phyloP scores from a whole-genome alignment of 2,888 invertebrate genomes.

The Ectobius pallidus region DNA sequence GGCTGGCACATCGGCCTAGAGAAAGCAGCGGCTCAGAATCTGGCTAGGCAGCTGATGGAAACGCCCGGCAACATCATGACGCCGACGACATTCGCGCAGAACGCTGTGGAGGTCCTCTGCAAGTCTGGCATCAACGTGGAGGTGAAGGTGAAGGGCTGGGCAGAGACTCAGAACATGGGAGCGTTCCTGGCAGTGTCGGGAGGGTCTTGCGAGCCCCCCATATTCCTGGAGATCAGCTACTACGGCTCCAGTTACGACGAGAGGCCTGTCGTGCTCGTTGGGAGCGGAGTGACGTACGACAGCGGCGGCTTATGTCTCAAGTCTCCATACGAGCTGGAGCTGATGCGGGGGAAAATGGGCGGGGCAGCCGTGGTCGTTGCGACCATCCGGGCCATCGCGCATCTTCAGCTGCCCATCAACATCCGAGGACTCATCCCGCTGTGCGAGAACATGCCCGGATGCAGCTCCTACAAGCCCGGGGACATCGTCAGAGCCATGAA shows the following conservation, averaged over 20 bases:
- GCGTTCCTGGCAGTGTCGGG: constrained; percentile 68
- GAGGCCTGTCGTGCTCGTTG: constrained; percentile 67
- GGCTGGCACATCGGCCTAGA: constrained; percentile 75
- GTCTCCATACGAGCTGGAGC: constrained; percentile 66
- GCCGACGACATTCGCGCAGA: constrained; percentile 73
- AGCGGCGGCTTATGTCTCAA: constrained; percentile 79
- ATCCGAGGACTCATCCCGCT: constrained; percentile 67
- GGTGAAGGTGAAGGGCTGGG: constrained; percentile 66
- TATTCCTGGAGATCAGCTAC: constrained; percentile 69
- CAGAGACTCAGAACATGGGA: constrained; percentile 67
- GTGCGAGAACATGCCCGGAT: no score
- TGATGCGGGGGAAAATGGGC: constrained; percentile 76
- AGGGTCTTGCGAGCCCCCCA: constrained; percentile 68
- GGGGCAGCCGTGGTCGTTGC: constrained; percentile 71
- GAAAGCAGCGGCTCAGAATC: constrained; percentile 80
- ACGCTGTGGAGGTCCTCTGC: constrained; percentile 53
- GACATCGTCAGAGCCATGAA: no score
- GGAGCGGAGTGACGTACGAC: constrained; percentile 69
- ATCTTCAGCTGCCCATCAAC: constrained; percentile 62
- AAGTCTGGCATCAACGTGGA: constrained; percentile 59
- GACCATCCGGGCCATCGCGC: no score
- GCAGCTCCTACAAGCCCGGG: constrained; percentile 70
- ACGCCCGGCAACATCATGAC: constrained; percentile 81
- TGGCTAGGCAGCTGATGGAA: constrained; percentile 77
- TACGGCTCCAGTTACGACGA: constrained; percentile 53